phyloP scores from a whole-genome alignment of 1,140 invertebrate species.

The Cydia splendana region DNA sequence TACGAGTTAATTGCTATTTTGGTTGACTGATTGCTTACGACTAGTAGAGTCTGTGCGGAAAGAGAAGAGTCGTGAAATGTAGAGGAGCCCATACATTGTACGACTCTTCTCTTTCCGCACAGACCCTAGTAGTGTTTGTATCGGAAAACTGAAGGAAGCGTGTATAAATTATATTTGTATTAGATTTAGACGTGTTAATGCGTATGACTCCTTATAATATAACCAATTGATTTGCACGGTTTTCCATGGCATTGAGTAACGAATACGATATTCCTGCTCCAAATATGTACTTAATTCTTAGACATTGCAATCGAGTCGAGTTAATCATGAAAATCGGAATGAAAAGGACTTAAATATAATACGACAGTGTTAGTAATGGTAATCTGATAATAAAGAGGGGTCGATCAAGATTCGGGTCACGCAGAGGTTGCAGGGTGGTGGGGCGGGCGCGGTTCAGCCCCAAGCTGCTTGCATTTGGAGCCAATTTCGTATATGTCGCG shows the following conservation, averaged over 20 bases:
- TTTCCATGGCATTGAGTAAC: not conserved
- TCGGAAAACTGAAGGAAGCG: too few relatives aligned
- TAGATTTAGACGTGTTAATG: too few relatives aligned
- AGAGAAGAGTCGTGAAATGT: too few relatives aligned
- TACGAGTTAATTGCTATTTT: too few relatives aligned
- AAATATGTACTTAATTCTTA: not conserved
- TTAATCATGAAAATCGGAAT: constrained; percentile 1
- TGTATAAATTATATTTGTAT: too few relatives aligned
- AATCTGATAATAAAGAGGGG: constrained; percentile 49
- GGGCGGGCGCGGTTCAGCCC: not conserved
- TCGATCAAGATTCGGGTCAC: constrained; percentile 50
- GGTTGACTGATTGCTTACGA: too few relatives aligned
- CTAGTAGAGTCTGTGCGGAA: too few relatives aligned
- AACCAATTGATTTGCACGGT: not conserved
- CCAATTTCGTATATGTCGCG: not conserved
- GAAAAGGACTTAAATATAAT: not conserved
- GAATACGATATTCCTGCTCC: not conserved
- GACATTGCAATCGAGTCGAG: not conserved
- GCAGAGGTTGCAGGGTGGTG: constrained; percentile 39
- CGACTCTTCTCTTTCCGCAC: too few relatives aligned
- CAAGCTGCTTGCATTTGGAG: not conserved
- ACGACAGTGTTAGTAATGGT: constrained; percentile 37
- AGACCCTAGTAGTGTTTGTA: too few relatives aligned
- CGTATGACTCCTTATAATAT: not conserved
- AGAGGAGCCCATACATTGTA: too few relatives aligned